Evolutionary conservation across 2,113 vertebrate species (phyloP), one percentile per base, ranked within the genome.

Genomic region (Panthera leo): DNA sequence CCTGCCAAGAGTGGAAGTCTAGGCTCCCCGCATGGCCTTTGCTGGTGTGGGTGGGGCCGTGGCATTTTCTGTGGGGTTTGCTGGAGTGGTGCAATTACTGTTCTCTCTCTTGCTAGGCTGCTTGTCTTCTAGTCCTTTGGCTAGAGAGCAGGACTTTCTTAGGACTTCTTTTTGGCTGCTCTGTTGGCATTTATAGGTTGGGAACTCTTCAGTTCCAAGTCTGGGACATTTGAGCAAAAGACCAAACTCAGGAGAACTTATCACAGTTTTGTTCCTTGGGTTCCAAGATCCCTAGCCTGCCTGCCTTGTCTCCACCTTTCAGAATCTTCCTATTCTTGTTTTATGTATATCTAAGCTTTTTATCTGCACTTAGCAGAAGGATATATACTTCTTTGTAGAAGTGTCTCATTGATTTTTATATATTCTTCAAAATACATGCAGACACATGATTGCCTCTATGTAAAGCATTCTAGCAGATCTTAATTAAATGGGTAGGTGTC

Each of bases 311-410:
- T 27, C 39, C 2, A 25, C 25, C 48, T 39, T 34, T 58, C 39
- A 75, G 39, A 90, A 42, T 91, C 63, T 78, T 97, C 19, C 19
- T 42, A 25, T 86, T 27, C 78, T 95, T 70, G 13, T 94, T 75
- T 79, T 70, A 29, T 96, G 0, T 95, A 42, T 63, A 48, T 42
- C 11, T 27, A 89, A 61, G 67, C 18, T 79, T 95, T 89, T 67
- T n/a, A 84, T 87, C 53, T 73, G 34, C 58, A 67, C 18, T 71
- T 85, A 51, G 65, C 65, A 85, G 55, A 89, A 76, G 25, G 25
- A 70, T 90, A 58, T 58, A 15, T 94, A 68, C 55, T 95, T 86
- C 82, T 96, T 90, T 80, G 14, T 83, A 91, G 73, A 82, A 51
- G 15, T 36, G 7, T 85, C 68, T 95, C 27, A 42, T 34, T 94